These are phyloP conservation scores for Diceros bicornis DNA, from an alignment of 2,797 vertebrate genomes.

Conservation along the genomic window DNA sequence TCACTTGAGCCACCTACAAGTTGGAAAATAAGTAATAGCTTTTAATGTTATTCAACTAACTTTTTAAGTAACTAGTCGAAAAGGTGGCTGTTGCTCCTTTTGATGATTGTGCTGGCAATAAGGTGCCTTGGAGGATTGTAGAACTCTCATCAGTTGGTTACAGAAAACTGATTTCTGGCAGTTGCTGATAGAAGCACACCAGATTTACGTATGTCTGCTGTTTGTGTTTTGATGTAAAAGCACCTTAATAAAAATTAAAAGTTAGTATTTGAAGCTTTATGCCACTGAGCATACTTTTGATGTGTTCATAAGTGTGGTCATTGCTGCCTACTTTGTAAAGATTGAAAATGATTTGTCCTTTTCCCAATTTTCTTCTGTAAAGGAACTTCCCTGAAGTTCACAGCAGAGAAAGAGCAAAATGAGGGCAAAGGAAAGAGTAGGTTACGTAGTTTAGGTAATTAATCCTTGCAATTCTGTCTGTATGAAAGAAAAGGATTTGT, in stretches of 20 bases:
- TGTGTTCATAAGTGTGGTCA: constrained; percentile 28
- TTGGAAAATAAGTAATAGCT: constrained; percentile 28
- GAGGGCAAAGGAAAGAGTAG: constrained; percentile 47
- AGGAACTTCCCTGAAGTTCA: constrained; percentile 8
- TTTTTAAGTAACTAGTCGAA: constrained; percentile 49
- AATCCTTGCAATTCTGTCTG: neutral
- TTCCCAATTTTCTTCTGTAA: constrained; percentile 45
- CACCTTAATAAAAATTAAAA: constrained; percentile 55
- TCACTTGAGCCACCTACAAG: neutral
- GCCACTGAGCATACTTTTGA: neutral
- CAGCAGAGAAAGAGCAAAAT: constrained; percentile 39
- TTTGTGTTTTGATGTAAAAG: constrained; percentile 56
- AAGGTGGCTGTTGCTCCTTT: constrained; percentile 8
- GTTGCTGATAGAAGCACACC: constrained; percentile 26
- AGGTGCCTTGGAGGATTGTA: neutral
- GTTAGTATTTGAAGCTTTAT: constrained; percentile 48
- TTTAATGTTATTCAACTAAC: constrained; percentile 57
- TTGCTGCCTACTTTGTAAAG: constrained; percentile 62
- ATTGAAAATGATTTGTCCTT: constrained; percentile 3
- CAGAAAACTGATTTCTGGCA: constrained; percentile 22
- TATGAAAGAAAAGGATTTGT: constrained; percentile 78
- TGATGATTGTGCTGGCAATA: neutral
- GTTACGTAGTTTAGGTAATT: constrained; percentile 57
- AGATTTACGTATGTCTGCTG: neutral
- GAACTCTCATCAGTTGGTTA: constrained; percentile 9